Evolutionary conservation across 2,888 invertebrate species (phyloP).

Genomic region (Scelioninae gen. 2): DNA sequence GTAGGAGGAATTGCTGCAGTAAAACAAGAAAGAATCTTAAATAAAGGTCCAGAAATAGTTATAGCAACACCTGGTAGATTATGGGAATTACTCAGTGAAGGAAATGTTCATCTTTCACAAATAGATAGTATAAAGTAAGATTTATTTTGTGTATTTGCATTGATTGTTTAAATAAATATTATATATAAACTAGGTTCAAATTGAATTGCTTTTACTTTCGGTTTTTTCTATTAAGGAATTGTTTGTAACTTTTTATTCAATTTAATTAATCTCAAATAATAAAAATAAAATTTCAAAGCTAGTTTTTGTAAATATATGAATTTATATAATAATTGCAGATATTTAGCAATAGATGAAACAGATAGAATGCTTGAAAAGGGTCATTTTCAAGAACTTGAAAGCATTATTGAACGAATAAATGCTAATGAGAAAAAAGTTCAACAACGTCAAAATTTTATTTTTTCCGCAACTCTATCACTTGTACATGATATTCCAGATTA

Average conservation of each 20-base stretch:
- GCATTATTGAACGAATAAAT: conserved; percentile 88
- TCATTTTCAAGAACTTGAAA: conserved; percentile 94
- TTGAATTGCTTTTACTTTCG: too few species aligned
- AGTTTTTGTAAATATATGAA: too few species aligned
- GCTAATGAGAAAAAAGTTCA: conserved; percentile 78
- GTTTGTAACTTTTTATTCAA: too few species aligned
- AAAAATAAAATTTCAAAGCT: too few species aligned
- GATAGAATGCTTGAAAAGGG: conserved; percentile 98
- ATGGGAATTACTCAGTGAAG: conserved; percentile 93
- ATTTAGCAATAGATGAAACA: conserved; percentile 97
- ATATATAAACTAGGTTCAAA: too few species aligned
- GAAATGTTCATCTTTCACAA: conserved; percentile 85
- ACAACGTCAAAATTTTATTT: conserved; percentile 93
- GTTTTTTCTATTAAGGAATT: too few species aligned
- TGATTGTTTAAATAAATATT: too few species aligned
- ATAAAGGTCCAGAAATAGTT: conserved; percentile 91
- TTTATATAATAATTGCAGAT: conserved; percentile 77
- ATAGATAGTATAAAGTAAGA: conserved; percentile 81
- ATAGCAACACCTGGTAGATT: conserved; percentile 98
- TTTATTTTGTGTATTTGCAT: background rate
- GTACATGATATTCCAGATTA: conserved; percentile 90
- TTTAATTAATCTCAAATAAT: too few species aligned
- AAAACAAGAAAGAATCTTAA: conserved; percentile 93
- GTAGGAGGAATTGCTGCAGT: conserved; percentile 96
- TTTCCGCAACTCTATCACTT: conserved; percentile 96